Evolutionary conservation across 1,140 invertebrate species (phyloP).

Genomic region (Pseudomyrmex flavicornis): DNA sequence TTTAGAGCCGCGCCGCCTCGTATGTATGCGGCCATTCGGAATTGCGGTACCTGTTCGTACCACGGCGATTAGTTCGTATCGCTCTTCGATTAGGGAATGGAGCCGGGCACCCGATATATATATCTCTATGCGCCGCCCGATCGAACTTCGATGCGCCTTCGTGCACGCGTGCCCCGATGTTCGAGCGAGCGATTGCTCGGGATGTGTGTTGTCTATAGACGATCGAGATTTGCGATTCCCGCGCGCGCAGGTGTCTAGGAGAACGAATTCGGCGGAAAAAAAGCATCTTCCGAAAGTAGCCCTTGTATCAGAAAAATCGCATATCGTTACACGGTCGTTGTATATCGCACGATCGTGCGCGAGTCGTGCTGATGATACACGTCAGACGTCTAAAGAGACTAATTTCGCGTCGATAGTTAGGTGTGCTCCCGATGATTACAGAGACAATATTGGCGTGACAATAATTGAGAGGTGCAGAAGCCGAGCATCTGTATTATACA

Average conservation of each 20-base stretch:
- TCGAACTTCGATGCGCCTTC: slow-evolving; percentile 30
- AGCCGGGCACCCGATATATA: slow-evolving; percentile 38
- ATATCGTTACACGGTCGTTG: slow-evolving; percentile 21
- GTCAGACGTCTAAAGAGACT: slow-evolving; percentile 17
- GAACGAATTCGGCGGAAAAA: slow-evolving; percentile 21
- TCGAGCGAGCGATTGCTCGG: slow-evolving; percentile 19
- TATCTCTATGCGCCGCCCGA: slow-evolving; percentile 25
- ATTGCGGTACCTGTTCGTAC: slow-evolving; percentile 68
- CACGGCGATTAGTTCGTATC: slow-evolving; percentile 70
- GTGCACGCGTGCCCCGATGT: slow-evolving; percentile 39
- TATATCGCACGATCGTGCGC: neutral
- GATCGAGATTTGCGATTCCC: slow-evolving; percentile 22
- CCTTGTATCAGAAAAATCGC: neutral
- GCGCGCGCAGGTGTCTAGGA: slow-evolving; percentile 56
- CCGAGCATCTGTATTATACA: neutral
- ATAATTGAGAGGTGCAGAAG: slow-evolving; percentile 31
- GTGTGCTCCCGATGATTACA: slow-evolving; percentile 14
- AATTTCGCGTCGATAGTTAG: slow-evolving; percentile 22
- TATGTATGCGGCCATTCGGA: slow-evolving; percentile 17
- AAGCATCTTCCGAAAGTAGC: slow-evolving; percentile 11
- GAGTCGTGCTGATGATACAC: slow-evolving; percentile 31
- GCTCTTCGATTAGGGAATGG: slow-evolving; percentile 64
- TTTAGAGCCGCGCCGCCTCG: slow-evolving; percentile 63
- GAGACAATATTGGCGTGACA: slow-evolving; percentile 2
- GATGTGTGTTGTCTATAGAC: slow-evolving; percentile 15